Evolutionary conservation across 2,113 vertebrate species (phyloP).

Genomic region (Labeo catla): DNA sequence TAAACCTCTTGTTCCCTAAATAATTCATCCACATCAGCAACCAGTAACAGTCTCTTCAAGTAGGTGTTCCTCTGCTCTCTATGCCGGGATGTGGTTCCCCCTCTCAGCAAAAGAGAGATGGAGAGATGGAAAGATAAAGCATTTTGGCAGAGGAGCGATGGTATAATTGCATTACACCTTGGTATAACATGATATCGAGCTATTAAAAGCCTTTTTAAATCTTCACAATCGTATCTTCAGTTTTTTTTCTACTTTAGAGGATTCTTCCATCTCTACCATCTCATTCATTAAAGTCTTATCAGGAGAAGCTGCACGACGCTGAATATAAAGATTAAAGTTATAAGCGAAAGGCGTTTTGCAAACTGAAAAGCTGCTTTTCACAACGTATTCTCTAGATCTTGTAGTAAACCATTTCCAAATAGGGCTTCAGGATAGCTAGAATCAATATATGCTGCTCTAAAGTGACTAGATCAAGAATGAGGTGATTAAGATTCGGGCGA

Average conservation of each 20-base stretch:
- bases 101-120: not conserved
- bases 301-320: not conserved
- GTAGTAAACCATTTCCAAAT: not conserved
- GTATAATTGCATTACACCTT: slow-evolving; percentile 34
- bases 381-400: not conserved
- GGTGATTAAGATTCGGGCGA: not conserved
- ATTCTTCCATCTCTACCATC: not conserved
- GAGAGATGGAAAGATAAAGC: slow-evolving; percentile 5
- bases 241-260: not conserved
- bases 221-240: slow-evolving; percentile 22
- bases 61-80: slow-evolving; percentile 39
- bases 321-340: not conserved
- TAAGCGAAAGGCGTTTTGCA: not conserved
- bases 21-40: slow-evolving; percentile 62
- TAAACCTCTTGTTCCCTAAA: slow-evolving; percentile 58
- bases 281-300: slow-evolving; percentile 29
- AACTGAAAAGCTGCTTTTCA: not conserved
- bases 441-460: not conserved
- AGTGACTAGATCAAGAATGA: not conserved
- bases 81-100: not conserved
- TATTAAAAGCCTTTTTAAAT: slow-evolving; percentile 28
- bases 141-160: slow-evolving; percentile 18
- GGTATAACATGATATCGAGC: slow-evolving; percentile 31
- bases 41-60: slow-evolving; percentile 46
- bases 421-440: not conserved